phyloP scores from a whole-genome alignment of 2,888 invertebrate species.

The Atrina japonica region DNA sequence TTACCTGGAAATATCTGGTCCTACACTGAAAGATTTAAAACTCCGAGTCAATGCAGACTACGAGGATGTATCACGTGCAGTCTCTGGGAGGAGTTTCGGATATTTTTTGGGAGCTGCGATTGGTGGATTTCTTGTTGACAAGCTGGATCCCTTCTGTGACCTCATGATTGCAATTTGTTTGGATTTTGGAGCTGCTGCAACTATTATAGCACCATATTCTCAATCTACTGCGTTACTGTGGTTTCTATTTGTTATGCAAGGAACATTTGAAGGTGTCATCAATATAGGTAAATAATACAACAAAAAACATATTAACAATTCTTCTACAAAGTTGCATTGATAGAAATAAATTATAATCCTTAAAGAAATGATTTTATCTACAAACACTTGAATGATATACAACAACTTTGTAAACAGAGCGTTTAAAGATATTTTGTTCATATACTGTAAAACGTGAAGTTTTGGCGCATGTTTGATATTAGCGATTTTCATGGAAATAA shows the following conservation, averaged over 20 bases:
- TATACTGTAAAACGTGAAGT: no score
- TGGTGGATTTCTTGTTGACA: constrained; percentile 55
- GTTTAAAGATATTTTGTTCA: no score
- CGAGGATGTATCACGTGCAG: constrained; percentile 63
- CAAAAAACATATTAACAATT: no score
- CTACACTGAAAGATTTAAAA: constrained; percentile 64
- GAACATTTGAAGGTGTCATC: constrained; percentile 64
- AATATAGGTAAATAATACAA: constrained; percentile 62
- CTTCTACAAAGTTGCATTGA: background rate
- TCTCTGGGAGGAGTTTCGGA: constrained; percentile 59
- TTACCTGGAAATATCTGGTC: constrained; percentile 60
- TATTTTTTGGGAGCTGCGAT: constrained; percentile 47
- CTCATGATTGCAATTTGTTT: constrained; percentile 58
- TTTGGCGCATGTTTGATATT: no score
- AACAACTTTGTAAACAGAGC: no score
- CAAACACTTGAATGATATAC: no score
- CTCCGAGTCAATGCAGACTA: constrained; percentile 54
- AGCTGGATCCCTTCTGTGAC: constrained; percentile 48
- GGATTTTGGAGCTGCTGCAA: constrained; percentile 49
- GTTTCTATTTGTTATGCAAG: constrained; percentile 56
- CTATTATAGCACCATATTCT: constrained; percentile 52
- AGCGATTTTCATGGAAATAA: no score
- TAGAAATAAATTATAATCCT: no score
- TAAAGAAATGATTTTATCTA: no score
- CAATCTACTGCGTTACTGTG: constrained; percentile 45